phyloP scores from a whole-genome alignment of 2,797 vertebrate genomes.

The Melanotaenia trifasciata region DNA sequence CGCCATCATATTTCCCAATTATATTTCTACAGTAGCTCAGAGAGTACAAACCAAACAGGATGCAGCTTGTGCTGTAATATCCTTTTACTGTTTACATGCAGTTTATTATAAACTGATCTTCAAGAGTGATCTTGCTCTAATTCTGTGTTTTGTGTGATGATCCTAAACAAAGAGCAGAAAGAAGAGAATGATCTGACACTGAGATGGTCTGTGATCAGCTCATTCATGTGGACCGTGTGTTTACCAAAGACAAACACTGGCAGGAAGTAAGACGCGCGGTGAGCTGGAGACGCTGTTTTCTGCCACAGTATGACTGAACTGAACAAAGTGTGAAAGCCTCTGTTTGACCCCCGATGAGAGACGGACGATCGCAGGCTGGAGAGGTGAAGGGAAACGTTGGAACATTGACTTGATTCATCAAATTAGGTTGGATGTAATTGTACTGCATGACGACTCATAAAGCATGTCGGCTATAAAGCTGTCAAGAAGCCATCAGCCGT shows the following conservation, averaged over 20 bases:
- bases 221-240: conserved; percentile 40
- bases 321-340: conserved; percentile 86
- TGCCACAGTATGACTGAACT: conserved; percentile 81
- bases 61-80: too few species aligned
- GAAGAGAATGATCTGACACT: too few species aligned
- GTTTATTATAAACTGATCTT: too few species aligned
- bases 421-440: conserved; percentile 94
- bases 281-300: conserved; percentile 52
- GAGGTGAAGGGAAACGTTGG: conserved; percentile 86
- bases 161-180: too few species aligned
- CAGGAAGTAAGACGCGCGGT: conserved; percentile 39
- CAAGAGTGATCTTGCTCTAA: too few species aligned
- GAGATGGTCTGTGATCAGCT: conserved; percentile 37
- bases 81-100: too few species aligned
- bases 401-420: conserved; percentile 97
- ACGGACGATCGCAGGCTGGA: conserved; percentile 84
- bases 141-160: too few species aligned
- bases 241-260: conserved; percentile 35
- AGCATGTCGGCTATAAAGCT: conserved; percentile 91
- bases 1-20: too few species aligned
- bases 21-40: too few species aligned
- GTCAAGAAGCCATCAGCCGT: conserved; percentile 91
- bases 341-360: conserved; percentile 86
- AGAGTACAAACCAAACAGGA: too few species aligned
- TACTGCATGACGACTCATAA: conserved; percentile 90